Base-by-base conservation (phyloP, 2,888 invertebrate species). In the Diarsia brunnea region DNA sequence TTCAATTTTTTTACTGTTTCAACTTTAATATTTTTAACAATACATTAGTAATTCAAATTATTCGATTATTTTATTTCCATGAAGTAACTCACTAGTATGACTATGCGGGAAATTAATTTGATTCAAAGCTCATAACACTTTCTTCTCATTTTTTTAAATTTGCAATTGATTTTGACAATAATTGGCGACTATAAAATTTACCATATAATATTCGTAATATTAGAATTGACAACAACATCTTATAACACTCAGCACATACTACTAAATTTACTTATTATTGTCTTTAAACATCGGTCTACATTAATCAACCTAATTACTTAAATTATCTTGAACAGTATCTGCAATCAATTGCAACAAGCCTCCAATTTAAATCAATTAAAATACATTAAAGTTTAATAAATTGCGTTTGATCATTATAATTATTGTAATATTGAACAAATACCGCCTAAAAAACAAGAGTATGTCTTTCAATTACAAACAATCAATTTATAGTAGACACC, bases 141-240 rank as follows among this genome's bases (percentile, higher is more conserved):
- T 11, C 5, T n/a, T 61, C 12, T 14, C 45, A 21, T 24, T 55
- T 61, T n/a, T 43, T 43, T 53, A 47, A 19, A n/a, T 67, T 67
- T 61, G 12, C 38, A 55, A 75, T 75, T 69, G 53, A 72, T 69
- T n/a, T 75, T 58, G 51, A 70, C 12, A 75, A 80, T 38, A 45
- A 67, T 27, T 47, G 49, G 78, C 53, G 38, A 82, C 38, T 27
- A 47, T 55, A 31, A 16, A 38, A 8, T 38, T 38, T 38, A 31
- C n/a, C 2, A 67, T 61, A 69, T 63, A 53, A 78, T 73, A 68
- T 61, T 75, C 38, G 47, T 78, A 68, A 73, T 60, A 73, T 65
- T 76, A 74, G 8, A 73, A 89, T 89, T 89, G 89, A 89, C 89
- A 82, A 78, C 81, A 73, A 81, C 65, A 72, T 73, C 14, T 51